Conservation (phyloP, 2,888 invertebrate genomes). For the Spisula solida region DNA sequence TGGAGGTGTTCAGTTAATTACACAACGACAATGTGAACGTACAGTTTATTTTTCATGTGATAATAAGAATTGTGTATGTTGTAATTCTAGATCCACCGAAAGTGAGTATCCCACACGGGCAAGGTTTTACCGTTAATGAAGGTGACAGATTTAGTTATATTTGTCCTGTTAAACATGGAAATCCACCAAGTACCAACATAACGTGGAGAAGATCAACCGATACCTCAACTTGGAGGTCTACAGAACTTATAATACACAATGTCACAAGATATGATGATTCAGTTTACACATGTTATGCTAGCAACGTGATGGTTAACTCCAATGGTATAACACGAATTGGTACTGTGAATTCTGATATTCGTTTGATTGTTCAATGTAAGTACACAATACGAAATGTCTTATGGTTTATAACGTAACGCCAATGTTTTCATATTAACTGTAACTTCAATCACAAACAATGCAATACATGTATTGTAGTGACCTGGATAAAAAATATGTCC, state of each 20-base stretch:
- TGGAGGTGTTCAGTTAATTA: too few species aligned
- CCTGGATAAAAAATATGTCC: too few species aligned
- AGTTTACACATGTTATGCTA: not conserved
- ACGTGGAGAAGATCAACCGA: not conserved
- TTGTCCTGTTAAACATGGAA: not conserved
- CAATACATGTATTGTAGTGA: not conserved
- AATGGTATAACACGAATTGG: not conserved
- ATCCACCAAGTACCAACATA: not conserved
- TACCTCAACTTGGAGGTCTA: not conserved
- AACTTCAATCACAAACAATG: not conserved
- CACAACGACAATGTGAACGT: too few species aligned
- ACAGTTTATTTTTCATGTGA: too few species aligned
- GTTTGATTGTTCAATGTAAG: not conserved
- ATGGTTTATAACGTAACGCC: not conserved
- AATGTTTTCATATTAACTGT: too few species aligned
- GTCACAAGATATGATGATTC: not conserved
- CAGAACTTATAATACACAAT: not conserved
- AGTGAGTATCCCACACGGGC: not conserved
- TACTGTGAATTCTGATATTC: not conserved
- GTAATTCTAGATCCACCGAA: not conserved
- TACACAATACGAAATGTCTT: too few species aligned
- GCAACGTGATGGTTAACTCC: not conserved
- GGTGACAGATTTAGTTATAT: not conserved
- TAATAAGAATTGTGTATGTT: too few species aligned
- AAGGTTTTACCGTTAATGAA: not conserved